Evolutionary conservation across 2,888 invertebrate genomes (phyloP), one percentile per base, ranked within the genome.

Genomic region (Ashinkailepas kermadecensis): DNA sequence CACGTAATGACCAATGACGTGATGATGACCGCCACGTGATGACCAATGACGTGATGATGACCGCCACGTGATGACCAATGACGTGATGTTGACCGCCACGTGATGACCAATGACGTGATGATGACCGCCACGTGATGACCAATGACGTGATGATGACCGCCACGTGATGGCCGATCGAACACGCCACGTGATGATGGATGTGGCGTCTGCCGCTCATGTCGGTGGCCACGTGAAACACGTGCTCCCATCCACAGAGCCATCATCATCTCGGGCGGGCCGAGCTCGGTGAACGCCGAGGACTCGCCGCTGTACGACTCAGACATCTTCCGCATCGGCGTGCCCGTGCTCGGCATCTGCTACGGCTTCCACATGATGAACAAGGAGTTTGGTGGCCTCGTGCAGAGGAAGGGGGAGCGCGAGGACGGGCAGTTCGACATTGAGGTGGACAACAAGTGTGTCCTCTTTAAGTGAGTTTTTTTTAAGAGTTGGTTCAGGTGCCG

Each of bases 301-400:
- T 97, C 99, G 81, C 97, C 97, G 23, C 89, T 92, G 87, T 98
- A 97, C 87, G 99, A 99, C 88, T 92, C 96, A 0, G 95, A 95
- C 86, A 95, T 99, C 86, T 99, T 99, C 89, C 92, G 94, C 88
- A 93, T 96, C 88, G 97, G 96, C 84, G 89, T 99, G 85, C 99
- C 99, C 11, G 94, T 99, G 81, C 89, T 95, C 88, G 93, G 93
- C 92, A 99, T 99, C 87, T 99, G 99, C 89, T 99, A 99, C 90
- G 99, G 99, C 78, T 96, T 99, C 95, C 99, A 99, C 90, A 93
- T 99, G 93, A 91, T 99, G 90, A 99, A 99, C 88, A 98, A 97
- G 88, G 88, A 89, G 82, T 89, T 89, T 86, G 88, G 85, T 0
- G 99, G 99, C 4, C 93, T 93, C 3, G 96, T 99, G 65, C 89